phyloP scores from a whole-genome alignment of 2,797 vertebrate species.

The Kryptolebias ocellatus region DNA sequence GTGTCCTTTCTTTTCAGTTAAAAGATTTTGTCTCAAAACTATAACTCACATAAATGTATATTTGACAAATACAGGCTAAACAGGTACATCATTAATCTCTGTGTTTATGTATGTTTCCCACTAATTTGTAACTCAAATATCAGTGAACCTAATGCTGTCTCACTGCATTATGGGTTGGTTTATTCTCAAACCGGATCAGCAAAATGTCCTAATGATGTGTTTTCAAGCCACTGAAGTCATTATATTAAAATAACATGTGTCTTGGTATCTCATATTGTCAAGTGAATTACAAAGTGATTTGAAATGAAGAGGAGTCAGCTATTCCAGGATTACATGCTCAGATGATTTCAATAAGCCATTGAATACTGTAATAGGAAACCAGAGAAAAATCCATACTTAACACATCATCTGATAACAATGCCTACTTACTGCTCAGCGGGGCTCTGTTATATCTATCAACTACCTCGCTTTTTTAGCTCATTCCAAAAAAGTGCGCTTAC shows the following conservation, averaged over 20 bases:
- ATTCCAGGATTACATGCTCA: slow-evolving; percentile 73
- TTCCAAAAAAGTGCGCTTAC: slow-evolving; percentile 53
- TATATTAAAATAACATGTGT: slow-evolving; percentile 70
- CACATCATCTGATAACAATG: slow-evolving; percentile 75
- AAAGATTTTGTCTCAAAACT: background rate
- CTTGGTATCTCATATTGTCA: slow-evolving; percentile 65
- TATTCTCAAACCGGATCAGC: slow-evolving; percentile 34
- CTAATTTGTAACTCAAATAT: slow-evolving; percentile 38
- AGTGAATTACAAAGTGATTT: slow-evolving; percentile 68
- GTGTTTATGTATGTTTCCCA: slow-evolving; percentile 5
- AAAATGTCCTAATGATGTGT: slow-evolving; percentile 50
- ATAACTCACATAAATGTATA: background rate
- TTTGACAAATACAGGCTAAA: background rate
- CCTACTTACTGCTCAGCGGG: slow-evolving; percentile 60
- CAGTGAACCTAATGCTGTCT: slow-evolving; percentile 48
- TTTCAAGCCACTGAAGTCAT: slow-evolving; percentile 63
- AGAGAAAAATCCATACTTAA: slow-evolving; percentile 73
- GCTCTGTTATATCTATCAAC: slow-evolving; percentile 73
- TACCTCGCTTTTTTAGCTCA: slow-evolving; percentile 56
- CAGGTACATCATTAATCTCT: background rate
- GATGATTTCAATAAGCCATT: slow-evolving; percentile 69
- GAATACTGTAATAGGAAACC: slow-evolving; percentile 71
- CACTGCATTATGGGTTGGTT: slow-evolving; percentile 38
- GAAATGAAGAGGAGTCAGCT: slow-evolving; percentile 72
- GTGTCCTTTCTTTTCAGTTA: background rate